A percentile compares a stretch with the other conserved stretches of the same genome.
phyloP scores from a whole-genome alignment of 1,140 invertebrate genomes.

The Drosophila biarmipes region DNA sequence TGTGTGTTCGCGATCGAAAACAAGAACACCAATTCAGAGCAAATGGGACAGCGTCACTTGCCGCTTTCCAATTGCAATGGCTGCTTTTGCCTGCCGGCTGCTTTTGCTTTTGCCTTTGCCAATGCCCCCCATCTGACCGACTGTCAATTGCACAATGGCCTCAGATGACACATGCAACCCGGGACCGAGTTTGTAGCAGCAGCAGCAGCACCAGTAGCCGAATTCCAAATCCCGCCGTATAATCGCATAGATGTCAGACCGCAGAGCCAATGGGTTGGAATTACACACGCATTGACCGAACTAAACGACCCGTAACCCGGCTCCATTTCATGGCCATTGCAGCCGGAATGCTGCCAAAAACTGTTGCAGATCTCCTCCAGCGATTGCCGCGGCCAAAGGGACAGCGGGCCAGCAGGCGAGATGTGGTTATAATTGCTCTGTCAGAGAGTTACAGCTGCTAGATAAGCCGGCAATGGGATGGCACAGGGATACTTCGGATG shows the following conservation, averaged over 20 bases:
- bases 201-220: neutral
- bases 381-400: constrained; percentile 34
- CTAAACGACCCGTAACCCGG: constrained; percentile 55
- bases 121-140: constrained; percentile 43
- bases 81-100: constrained; percentile 26
- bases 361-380: constrained; percentile 34
- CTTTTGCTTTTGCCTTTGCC: neutral
- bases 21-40: constrained; percentile 60
- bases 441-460: constrained; percentile 39
- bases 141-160: constrained; percentile 74
- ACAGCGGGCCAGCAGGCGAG: constrained; percentile 8
- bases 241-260: constrained; percentile 47
- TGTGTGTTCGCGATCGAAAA: constrained; percentile 53
- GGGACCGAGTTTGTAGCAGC: neutral
- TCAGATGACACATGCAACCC: constrained; percentile 52
- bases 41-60: constrained; percentile 29
- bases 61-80: constrained; percentile 21
- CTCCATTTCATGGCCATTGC: constrained; percentile 43
- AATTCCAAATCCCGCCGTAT: constrained; percentile 26
- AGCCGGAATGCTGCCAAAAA: constrained; percentile 45
- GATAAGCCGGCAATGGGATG: constrained; percentile 31
- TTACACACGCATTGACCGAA: constrained; percentile 70
- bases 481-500: constrained; percentile 13
- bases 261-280: constrained; percentile 56
- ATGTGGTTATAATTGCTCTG: constrained; percentile 56